Evolutionary conservation across 2,888 invertebrate species (phyloP).

Genomic region (Diarsia dahlii): DNA sequence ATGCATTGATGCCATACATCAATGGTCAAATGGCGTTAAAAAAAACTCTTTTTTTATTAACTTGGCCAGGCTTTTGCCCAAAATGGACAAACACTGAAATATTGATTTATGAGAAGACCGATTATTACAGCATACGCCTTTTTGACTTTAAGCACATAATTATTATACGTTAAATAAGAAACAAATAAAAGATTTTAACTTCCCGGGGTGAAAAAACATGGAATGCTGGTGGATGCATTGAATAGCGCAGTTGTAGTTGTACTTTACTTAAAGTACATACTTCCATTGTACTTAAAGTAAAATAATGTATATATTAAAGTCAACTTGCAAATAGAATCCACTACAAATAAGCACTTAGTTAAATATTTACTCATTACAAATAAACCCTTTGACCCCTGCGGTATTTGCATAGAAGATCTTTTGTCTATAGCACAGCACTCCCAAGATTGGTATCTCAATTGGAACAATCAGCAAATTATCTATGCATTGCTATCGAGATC

Average conservation of each 20-base stretch:
- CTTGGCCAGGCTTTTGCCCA: not conserved
- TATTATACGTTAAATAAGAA: not conserved
- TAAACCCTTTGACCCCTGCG: constrained; percentile 2
- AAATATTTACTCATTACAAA: constrained; percentile 3
- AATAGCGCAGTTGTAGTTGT: no score
- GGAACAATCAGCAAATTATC: constrained; percentile 32
- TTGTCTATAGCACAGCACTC: constrained; percentile 21
- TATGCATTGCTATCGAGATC: constrained; percentile 15
- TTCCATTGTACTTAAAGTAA: not conserved
- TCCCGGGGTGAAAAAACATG: not conserved
- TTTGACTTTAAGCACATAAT: not conserved
- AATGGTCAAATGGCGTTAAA: not conserved
- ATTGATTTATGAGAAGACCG: not conserved
- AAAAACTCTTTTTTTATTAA: not conserved
- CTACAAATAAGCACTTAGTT: not conserved
- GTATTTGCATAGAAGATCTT: constrained; percentile 30
- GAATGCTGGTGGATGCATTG: not conserved
- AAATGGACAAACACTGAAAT: no score
- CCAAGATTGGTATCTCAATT: constrained; percentile 13
- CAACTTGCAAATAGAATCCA: not conserved
- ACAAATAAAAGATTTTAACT: not conserved
- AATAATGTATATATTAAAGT: not conserved
- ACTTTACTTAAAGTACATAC: no score
- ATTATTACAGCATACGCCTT: not conserved
- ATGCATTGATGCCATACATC: no score